Evolutionary conservation across 2,888 invertebrate genomes (phyloP), one percentile per base, ranked within the genome.

Genomic region (Oscheius sp.): DNA sequence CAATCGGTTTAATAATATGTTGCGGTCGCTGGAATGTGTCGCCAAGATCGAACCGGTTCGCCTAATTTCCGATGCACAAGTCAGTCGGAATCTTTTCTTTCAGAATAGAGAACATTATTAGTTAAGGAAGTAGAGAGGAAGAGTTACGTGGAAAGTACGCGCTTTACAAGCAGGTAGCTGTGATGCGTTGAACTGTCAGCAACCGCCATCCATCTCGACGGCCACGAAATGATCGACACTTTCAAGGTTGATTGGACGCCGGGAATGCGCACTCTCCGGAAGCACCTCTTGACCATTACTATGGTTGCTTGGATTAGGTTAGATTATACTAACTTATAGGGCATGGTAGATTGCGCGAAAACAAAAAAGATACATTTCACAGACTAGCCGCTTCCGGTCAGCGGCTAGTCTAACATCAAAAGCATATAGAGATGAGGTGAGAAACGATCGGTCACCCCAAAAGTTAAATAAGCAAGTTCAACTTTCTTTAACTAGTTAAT

Each of bases 221-320:
- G 66, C 66, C 66, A 66, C 52, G 52, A 52, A 66, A 66, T 66
- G 52, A 66, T 66, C 66, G 66, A 49, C 66, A 66, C 66, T 52
- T 66, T 66, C 66, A 66, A 66, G 66, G 66, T 66, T 66, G 66
- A 66, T 66, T 66, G 66, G 66, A 66, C 66, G 52, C 66, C 52
- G 66, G 52, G 66, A 66, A 66, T 66, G 66, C 52, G 66, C 52
- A 66, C 66, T 66, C 52, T 66, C 66, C 66, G 66, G 66, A 66
- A 66, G 52, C 52, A 61, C 21, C 27, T 12, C n/a, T 21, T 41
- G 61, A 43, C 25, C 25, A 61, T 61, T 61, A 61, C 61, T 61
- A 61, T 61, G 58, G 27, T 13, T n/a, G n/a, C 29, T 35, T 9
- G 35, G 35, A 49, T 58, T 29, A 27, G 27, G 58, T n/a, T 2